Conservation (phyloP, 2,113 vertebrate genomes). For the Dasypus novemcinctus region DNA sequence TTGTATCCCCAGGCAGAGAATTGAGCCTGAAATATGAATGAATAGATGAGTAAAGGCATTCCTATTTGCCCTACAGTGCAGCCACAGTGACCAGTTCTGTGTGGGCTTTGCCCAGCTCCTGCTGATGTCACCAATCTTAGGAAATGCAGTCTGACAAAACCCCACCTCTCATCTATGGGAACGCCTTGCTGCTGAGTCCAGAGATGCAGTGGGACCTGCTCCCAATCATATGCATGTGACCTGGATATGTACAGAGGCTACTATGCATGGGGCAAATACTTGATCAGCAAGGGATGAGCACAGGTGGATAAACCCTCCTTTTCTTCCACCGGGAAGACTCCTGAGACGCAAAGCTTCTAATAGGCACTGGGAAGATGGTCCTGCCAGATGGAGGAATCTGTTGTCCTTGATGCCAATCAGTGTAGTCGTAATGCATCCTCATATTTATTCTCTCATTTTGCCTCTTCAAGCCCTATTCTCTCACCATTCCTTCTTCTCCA, state of each 20-base stretch:
- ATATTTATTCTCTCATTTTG: neutral
- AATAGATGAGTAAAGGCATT: neutral
- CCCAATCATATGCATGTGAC: neutral
- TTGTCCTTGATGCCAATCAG: neutral
- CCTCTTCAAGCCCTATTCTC: neutral
- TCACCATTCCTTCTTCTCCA: neutral
- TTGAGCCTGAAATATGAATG: neutral
- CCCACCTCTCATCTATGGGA: neutral
- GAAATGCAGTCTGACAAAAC: neutral
- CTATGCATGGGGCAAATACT: neutral
- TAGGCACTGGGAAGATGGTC: neutral
- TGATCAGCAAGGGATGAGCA: neutral
- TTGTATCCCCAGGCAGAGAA: neutral
- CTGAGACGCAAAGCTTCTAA: neutral
- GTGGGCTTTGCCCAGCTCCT: neutral
- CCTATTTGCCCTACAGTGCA: neutral
- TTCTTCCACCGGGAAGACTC: neutral
- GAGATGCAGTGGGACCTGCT: neutral
- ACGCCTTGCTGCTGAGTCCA: neutral
- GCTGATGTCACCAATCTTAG: neutral
- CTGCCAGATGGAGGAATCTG: neutral
- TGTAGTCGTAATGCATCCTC: neutral
- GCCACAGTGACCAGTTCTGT: neutral
- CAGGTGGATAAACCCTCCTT: neutral
- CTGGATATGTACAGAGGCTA: neutral